These are phyloP conservation scores for Lasioglossum zephyrum DNA, from an alignment of 2,888 invertebrate genomes.

Conservation along the genomic window DNA sequence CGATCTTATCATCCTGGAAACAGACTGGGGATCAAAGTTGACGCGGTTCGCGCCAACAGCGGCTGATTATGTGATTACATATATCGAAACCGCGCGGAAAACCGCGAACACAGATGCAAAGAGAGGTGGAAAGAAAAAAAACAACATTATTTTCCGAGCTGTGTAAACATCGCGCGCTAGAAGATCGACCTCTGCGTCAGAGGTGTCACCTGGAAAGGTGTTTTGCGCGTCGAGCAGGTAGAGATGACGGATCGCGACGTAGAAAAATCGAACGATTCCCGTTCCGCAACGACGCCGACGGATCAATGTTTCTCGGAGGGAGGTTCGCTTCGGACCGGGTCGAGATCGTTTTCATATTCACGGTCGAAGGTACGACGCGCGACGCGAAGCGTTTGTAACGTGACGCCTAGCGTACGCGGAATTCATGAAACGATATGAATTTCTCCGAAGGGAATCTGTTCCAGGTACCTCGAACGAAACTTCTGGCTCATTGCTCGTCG, in stretches of 20 bases:
- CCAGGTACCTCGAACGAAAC: not conserved
- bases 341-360: not conserved
- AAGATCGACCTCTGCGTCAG: slow-evolving; percentile 27
- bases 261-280: not conserved
- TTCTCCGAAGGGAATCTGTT: slow-evolving; percentile 44
- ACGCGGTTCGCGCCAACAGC: too few species aligned
- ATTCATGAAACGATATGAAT: slow-evolving; percentile 27
- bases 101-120: not conserved
- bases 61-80: not conserved
- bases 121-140: not conserved
- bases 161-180: not conserved
- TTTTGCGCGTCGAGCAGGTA: slow-evolving; percentile 23
- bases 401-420: not conserved
- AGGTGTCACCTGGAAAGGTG: slow-evolving; percentile 4
- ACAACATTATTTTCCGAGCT: slow-evolving; percentile 3
- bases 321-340: not conserved
- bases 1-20: not conserved
- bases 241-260: slow-evolving; percentile 2
- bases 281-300: not conserved
- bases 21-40: not conserved
- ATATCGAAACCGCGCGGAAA: not conserved
- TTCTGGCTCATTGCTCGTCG: not conserved
- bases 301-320: too few species aligned
- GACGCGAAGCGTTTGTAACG: not conserved
- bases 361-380: not conserved